Evolutionary conservation across 1,140 invertebrate species (phyloP).

Genomic region (Temnothorax curvispinosus): DNA sequence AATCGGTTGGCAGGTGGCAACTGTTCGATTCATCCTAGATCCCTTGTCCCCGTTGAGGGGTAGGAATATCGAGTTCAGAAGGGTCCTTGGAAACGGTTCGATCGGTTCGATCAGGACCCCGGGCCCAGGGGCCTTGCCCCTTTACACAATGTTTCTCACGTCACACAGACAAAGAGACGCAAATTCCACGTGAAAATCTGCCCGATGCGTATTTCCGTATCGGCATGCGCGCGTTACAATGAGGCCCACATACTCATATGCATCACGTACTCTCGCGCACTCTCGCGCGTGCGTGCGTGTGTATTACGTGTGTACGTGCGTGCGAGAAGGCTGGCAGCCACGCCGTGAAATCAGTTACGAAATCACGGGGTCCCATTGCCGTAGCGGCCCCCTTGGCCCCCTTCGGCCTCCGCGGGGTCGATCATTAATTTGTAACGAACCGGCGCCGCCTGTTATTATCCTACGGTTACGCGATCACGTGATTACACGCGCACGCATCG

Average conservation of each 20-base stretch:
- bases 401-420: conserved; percentile 65
- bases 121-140: conserved; percentile 63
- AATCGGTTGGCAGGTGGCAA: conserved; percentile 67
- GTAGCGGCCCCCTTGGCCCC: conserved; percentile 27
- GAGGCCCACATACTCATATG: conserved; percentile 29
- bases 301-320: conserved; percentile 1
- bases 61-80: conserved; percentile 68
- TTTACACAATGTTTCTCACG: conserved; percentile 82
- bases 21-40: conserved; percentile 45
- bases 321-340: conserved; percentile 69
- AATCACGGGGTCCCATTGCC: conserved; percentile 80
- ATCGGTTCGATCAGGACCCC: conserved; percentile 79
- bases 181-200: conserved; percentile 79
- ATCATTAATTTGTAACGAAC: conserved; percentile 84
- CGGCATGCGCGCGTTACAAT: conserved; percentile 41
- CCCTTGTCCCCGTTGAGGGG: conserved; percentile 45
- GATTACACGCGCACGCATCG: conserved; percentile 62
- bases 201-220: conserved; percentile 55
- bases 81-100: conserved; percentile 66
- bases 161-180: conserved; percentile 79
- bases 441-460: conserved; percentile 81
- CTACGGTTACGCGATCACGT: conserved; percentile 79
- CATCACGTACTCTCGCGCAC: neutral
- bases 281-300: neutral
- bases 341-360: conserved; percentile 83